Base-by-base conservation (phyloP, 2,888 invertebrate genomes). In the Agrenia bidenticulata region DNA sequence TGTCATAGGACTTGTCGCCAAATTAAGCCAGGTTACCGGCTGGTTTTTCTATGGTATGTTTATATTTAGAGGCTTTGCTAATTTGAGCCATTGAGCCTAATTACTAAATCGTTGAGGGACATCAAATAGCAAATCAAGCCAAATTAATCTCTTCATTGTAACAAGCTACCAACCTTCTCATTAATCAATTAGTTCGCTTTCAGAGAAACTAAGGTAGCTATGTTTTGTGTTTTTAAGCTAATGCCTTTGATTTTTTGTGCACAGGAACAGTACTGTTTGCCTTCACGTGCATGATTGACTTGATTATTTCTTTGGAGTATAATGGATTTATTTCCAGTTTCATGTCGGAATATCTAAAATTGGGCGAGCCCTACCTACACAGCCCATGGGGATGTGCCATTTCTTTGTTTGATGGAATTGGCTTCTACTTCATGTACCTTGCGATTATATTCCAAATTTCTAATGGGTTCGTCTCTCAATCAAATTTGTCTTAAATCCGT, bases 341-440 rank as follows among this genome's bases (percentile, higher is more conserved):
- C 62, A 74, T 76, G 76, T 66, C 71, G n/a, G 71, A 73, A 62
- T 76, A 76, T 63, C 57, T 76, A 57, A 71, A 71, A 51, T 60
- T 73, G 27, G 74, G 73, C 23, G 74, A 76, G 61, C 72, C 74
- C 21, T 74, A 76, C 49, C 58, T 76, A 9, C 64, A 66, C n/a
- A 68, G 70, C 53, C 65, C 73, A 1, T 74, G 65, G 67, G 76
- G 76, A 17, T 67, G 62, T 59, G 76, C 74, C 7, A 76, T 76
- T 39, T 63, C 72, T 2, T 56, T 74, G 11, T 76, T 74, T 64
- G 76, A 76, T 61, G 76, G 71, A 42, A 71, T 66, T 24, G 74
- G 72, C 5, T 73, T 76, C 56, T 70, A 66, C 49, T n/a, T 57
- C 21, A 76, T 76, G 73, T 76, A 76, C 61, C 72, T 74, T 21